Evolutionary conservation across 2,888 invertebrate species (phyloP), one percentile per base, ranked within the genome.

Genomic region (Druceiella hillmani): DNA sequence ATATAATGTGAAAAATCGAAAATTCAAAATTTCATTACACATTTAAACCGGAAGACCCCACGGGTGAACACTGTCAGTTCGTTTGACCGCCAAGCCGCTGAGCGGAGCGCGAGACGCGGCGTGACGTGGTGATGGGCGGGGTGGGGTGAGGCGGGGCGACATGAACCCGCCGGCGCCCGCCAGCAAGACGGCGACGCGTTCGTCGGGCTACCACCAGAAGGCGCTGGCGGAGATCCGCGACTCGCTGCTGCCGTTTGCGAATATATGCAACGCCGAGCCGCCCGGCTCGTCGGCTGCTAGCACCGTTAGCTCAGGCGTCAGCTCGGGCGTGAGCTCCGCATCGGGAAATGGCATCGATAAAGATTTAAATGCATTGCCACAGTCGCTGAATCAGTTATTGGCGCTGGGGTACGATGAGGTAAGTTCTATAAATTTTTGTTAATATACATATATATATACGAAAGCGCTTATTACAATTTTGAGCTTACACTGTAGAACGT

Each of bases 181-280:
- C 67, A 37, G 68, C 65, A 71, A 72, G 64, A 65, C 79, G 69
- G 77, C 78, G 67, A 77, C 78, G 72, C 79, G 81, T 69, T 76
- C 76, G 61, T 78, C 83, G 71, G 84, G 84, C 70, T 88, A 88
- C 68, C 84, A 84, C 68, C 85, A 87, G 66, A 87, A 87, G 72
- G 88, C 88, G 59, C 78, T 89, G 65, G 87, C 85, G 66, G 84
- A 87, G 67, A 89, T 88, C 57, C 78, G 88, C 52, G 87, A 87
- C 63, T 87, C 87, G 43, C 65, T 88, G 53, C 74, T 83, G 54
- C 88, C 87, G 36, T 88, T 87, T 61, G 87, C 86, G 36, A 85
- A 86, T 56, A 79, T 69, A 50, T 68, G 70, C 40, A 69, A 56
- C 46, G 66, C 71, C 3, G 78, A 79, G 51, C 79, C 81, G 32